Evolutionary conservation across 2,888 invertebrate genomes (phyloP).

Genomic region (Lucinisca nassula): DNA sequence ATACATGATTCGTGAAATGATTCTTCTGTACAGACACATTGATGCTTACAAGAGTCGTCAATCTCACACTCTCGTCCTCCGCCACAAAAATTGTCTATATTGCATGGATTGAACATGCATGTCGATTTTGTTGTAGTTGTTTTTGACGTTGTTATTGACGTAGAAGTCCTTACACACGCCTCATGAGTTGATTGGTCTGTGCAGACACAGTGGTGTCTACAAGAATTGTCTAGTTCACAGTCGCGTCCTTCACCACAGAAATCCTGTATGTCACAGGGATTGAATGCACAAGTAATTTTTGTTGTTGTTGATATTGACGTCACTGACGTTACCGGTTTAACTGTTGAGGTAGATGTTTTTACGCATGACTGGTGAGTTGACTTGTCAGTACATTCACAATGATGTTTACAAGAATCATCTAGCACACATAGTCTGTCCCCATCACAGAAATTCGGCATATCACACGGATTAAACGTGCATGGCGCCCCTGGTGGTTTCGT

Average conservation of each 20-base stretch:
- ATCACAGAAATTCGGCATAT: neutral
- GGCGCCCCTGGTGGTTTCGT: neutral
- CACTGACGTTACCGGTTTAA: neutral
- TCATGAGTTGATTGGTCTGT: neutral
- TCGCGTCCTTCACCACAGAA: neutral
- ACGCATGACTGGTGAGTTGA: neutral
- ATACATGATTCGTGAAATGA: neutral
- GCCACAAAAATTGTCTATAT: neutral
- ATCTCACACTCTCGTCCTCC: neutral
- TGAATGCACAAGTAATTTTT: neutral
- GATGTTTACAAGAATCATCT: neutral
- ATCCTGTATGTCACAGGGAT: neutral
- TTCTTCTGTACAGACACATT: neutral
- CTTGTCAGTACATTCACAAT: neutral
- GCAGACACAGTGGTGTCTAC: neutral
- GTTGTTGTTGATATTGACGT: neutral
- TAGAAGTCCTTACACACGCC: too few relatives aligned
- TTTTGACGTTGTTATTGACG: neutral
- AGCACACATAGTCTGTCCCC: neutral
- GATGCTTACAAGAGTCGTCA: neutral
- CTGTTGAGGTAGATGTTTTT: neutral
- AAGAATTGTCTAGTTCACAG: neutral
- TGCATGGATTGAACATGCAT: neutral
- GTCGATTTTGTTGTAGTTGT: neutral
- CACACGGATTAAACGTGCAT: neutral